Base-by-base conservation (phyloP, 2,888 invertebrate species). In the Pterostichus niger region DNA sequence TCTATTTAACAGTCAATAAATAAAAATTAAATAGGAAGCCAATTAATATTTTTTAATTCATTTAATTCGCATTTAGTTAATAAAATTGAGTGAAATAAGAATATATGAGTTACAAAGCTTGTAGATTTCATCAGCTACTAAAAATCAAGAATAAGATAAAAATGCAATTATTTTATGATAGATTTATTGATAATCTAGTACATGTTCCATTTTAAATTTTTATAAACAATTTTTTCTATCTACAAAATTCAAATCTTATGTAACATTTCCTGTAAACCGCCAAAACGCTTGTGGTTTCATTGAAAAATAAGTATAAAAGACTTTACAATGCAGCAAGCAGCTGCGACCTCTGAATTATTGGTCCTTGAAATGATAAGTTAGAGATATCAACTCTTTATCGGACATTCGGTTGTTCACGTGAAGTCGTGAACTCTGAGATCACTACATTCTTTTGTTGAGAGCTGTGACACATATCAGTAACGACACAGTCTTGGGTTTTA, bases 291-390 rank as follows among this genome's bases (percentile, higher is more conserved):
- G 3, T 40, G 7, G 9, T 9, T 40, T 40, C 40, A 40, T 7
- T 40, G 6, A 3, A 6, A 40, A 40, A 40, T 40, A 40, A 40
- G 40, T 40, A 40, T 3, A 40, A 40, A 40, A 40, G 40, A 40
- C 40, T 40, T 59, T 24, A 59, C 10, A 24, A 56, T 24, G 24
- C 15, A 24, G 24, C 17, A 0, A n/a, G 59, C 31, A 68, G 15
- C n/a, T 10, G n/a, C 33, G 33, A 61, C 61, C 33, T 61, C 33
- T 13, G 44, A 68, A 71, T 31, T 46, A 54, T 54, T 17, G 71
- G 71, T 71, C 71, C 71, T 71, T 71, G 71, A 71, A 46, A 71
- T 46, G 71, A 71, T 71, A 71, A 71, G 24, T 44, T 6, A 4
- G 11, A 40, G 46, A 46, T 71, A 71, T 71, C 33, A 33, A 33